Base-by-base conservation (phyloP, 2,888 invertebrate species). In the Alloplasta piceator region DNA sequence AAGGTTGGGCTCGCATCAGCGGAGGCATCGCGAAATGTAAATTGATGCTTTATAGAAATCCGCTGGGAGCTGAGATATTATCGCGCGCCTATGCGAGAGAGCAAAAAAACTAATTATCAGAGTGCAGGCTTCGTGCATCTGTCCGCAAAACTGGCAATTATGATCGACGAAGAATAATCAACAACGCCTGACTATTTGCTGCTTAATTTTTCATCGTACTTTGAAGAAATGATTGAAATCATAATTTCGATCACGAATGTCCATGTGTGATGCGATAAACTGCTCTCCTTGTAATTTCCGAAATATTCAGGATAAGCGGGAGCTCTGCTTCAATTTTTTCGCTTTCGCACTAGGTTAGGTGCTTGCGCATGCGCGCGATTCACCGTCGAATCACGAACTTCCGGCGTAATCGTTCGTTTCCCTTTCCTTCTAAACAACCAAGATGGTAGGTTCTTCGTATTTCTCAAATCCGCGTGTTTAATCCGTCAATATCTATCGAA, bases 391-490 rank as follows among this genome's bases (percentile, higher is more conserved):
- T 48, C 12, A 56, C 80, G 39, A 36, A 84, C 74, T 87, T 90
- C 90, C 89, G 86, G 85, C 63, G 61, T 46, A 58, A 10, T 41
- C 81, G 76, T 82, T 46, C 81, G 79, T 82, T 88, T 86, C 86
- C 86, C 87, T 86, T 89, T 87, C 87, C 83, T 86, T 86, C 86
- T 78, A 88, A 86, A 86, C 86, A 84, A 86, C 82, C 87, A 91
- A 89, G 86, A 91, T 91, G 91, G 91, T 91, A 88, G 87, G 91
- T 89, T 58, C 78, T 41, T 77, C 67, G 70, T 75, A 70, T 78
- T 70, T 80, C 60, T 70, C 43, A 52, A 12, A 67, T 79, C 68
- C 67, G 61, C 71, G 64, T 77, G 56, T 75, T 14, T 36, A 79
- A 83, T 80, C 83, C 75, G 36, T 50, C 7, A 50, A 72, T 83